These are phyloP conservation scores for Eilema sororculum DNA, from an alignment of 2,888 invertebrate species.

Conservation along the genomic window DNA sequence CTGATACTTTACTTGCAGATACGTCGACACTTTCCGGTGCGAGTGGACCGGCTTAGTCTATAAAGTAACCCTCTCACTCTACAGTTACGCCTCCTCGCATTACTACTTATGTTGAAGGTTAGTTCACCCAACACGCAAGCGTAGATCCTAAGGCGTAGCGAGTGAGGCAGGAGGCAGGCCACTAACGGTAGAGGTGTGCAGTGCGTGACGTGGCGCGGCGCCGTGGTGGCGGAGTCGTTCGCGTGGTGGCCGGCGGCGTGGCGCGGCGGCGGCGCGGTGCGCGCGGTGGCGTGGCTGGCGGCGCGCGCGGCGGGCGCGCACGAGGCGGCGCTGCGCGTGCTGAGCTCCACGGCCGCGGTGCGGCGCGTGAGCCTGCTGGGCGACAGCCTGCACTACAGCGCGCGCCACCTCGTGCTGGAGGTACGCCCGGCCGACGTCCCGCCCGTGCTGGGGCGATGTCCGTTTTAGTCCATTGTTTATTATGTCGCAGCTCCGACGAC, in stretches of 20 bases:
- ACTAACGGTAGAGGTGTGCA: too few species aligned
- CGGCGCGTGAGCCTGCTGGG: slow-evolving; percentile 54
- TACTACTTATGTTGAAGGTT: too few species aligned
- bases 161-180: too few species aligned
- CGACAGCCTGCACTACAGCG: background rate
- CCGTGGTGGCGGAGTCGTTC: slow-evolving; percentile 59
- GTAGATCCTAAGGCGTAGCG: too few species aligned
- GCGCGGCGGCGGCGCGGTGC: slow-evolving; percentile 55
- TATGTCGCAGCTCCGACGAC: too few species aligned
- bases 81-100: too few species aligned
- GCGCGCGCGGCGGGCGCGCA: slow-evolving; percentile 24
- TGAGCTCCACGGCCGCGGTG: slow-evolving; percentile 6
- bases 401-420: slow-evolving; percentile 5
- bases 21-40: too few species aligned
- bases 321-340: slow-evolving; percentile 51
- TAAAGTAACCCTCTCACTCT: too few species aligned
- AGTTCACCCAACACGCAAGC: too few species aligned
- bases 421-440: background rate
- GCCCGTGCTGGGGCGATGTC: too few species aligned
- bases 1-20: background rate
- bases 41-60: too few species aligned
- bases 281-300: slow-evolving; percentile 9
- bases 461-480: too few species aligned
- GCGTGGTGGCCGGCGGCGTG: slow-evolving; percentile 66
- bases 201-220: slow-evolving; percentile 30